A percentile compares a stretch with the other conserved stretches of the same genome.
These are phyloP conservation scores for Palythoa caribaeorum DNA, from an alignment of 92 coral and sea anemone genomes.

Conservation along the genomic window DNA sequence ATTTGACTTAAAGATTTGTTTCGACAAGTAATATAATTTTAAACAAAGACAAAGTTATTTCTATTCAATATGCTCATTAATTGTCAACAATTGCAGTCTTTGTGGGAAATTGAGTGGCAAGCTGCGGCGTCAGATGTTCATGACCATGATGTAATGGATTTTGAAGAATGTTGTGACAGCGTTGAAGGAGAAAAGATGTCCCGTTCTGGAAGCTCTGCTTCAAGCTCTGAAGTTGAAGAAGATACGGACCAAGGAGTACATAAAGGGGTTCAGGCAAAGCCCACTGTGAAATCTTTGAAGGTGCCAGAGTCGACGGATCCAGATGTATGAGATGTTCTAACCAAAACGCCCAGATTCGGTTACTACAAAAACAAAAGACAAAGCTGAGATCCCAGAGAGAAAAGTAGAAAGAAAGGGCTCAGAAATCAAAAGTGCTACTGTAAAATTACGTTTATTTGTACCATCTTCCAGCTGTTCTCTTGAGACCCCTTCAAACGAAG, in stretches of 20 bases:
- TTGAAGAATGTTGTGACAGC: neutral
- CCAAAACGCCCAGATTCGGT: conserved; percentile 38
- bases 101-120: conserved; percentile 20
- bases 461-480: conserved; percentile 27
- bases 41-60: neutral
- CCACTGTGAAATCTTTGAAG: neutral
- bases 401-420: conserved; percentile 51
- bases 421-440: conserved; percentile 26
- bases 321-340: conserved; percentile 45
- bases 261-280: neutral
- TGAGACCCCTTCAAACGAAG: neutral
- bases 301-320: neutral
- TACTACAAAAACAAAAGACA: conserved; percentile 48
- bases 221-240: neutral
- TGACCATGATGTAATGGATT: conserved; percentile 6
- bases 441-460: neutral
- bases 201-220: neutral
- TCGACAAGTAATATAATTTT: neutral
- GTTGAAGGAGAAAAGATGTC: neutral
- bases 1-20: neutral
- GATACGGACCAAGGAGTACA: neutral
- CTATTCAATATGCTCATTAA: conserved; percentile 20
- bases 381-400: conserved; percentile 49
- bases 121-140: neutral
- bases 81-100: conserved; percentile 46